These are phyloP conservation scores for Macroglossus sobrinus DNA, from an alignment of 2,113 vertebrate species.

Conservation along the genomic window DNA sequence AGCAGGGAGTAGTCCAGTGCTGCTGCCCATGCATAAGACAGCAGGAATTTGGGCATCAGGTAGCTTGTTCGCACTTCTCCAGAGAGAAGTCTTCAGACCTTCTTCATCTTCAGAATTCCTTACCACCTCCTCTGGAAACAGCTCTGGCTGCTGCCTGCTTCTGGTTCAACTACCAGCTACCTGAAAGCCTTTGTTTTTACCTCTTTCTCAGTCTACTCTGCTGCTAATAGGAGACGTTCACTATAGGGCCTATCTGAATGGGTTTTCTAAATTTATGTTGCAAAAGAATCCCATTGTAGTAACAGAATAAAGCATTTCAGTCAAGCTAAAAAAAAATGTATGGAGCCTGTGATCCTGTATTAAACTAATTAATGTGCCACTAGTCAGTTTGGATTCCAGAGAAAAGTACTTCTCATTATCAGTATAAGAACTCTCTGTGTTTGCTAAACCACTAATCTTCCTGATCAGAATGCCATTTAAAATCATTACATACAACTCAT, in stretches of 20 bases:
- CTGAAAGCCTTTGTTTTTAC: neutral
- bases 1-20: neutral
- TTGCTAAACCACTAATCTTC: conserved; percentile 66
- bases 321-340: neutral
- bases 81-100: neutral
- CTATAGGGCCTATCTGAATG: fast-evolving
- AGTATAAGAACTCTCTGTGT: conserved; percentile 61
- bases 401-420: neutral
- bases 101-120: neutral
- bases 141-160: neutral
- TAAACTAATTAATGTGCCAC: neutral
- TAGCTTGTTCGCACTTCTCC: neutral
- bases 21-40: fast-evolving
- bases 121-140: neutral
- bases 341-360: neutral
- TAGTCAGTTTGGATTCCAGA: conserved; percentile 29
- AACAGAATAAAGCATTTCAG: neutral
- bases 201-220: neutral
- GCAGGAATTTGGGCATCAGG: neutral
- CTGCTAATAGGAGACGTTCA: neutral
- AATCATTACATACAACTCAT: conserved; percentile 48
- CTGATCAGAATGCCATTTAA: conserved; percentile 24
- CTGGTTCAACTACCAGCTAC: neutral
- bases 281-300: neutral
- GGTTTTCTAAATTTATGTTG: neutral